These are phyloP conservation scores for Rhadinocentrus ornatus DNA, from an alignment of 2,797 vertebrate species.

Conservation along the genomic window DNA sequence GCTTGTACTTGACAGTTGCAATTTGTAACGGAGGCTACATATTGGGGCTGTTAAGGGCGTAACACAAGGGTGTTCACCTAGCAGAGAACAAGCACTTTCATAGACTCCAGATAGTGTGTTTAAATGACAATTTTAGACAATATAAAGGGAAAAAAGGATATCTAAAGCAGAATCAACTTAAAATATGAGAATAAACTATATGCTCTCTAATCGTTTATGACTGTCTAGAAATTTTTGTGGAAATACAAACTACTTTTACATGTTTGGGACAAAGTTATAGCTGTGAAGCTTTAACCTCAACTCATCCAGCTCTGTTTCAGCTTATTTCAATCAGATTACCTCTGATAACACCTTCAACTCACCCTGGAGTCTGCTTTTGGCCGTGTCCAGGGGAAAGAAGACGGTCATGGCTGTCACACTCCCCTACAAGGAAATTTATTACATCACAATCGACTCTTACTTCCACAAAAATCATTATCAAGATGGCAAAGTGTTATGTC, in stretches of 20 bases:
- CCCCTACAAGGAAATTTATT: slow-evolving; percentile 68
- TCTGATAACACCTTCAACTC: slow-evolving; percentile 56
- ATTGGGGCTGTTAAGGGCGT: background rate
- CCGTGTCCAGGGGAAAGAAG: slow-evolving; percentile 87
- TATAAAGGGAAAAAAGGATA: background rate
- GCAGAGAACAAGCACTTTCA: background rate
- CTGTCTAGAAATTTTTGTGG: background rate
- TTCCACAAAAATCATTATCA: too few species aligned
- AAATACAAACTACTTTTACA: background rate
- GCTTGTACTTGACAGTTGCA: background rate
- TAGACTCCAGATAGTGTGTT: background rate
- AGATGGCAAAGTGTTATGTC: background rate
- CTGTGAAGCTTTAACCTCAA: background rate
- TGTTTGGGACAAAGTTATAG: background rate
- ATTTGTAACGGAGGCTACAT: background rate
- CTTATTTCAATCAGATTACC: slow-evolving; percentile 19
- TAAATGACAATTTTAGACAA: background rate
- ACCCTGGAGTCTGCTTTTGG: slow-evolving; percentile 87
- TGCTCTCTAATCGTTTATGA: too few species aligned
- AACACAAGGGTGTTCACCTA: background rate
- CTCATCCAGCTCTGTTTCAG: background rate
- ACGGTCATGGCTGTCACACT: slow-evolving; percentile 85
- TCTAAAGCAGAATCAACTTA: background rate
- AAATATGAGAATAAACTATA: background rate
- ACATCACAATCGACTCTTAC: background rate